phyloP scores from a whole-genome alignment of 2,888 invertebrate species.

The Chaitophorus viminalis region DNA sequence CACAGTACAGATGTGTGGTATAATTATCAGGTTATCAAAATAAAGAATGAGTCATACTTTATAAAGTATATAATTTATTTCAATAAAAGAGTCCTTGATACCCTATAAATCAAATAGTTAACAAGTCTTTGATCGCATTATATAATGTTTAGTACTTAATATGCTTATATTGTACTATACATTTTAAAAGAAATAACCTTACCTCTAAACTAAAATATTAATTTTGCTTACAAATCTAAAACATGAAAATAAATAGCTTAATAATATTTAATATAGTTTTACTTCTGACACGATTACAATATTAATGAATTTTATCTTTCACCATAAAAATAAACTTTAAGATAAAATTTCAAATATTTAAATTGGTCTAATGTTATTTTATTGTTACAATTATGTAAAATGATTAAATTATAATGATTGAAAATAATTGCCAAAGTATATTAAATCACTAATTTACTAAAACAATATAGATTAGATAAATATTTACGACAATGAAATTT shows the following conservation, averaged over 20 bases:
- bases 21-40: background rate
- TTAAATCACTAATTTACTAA: background rate
- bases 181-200: background rate
- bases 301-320: background rate
- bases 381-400: background rate
- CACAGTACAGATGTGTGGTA: background rate
- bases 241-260: background rate
- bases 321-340: background rate
- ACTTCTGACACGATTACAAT: background rate
- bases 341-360: background rate
- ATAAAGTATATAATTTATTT: background rate
- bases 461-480: background rate
- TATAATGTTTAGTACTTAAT: background rate
- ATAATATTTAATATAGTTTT: background rate
- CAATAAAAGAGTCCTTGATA: background rate
- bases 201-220: background rate
- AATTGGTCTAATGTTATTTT: background rate
- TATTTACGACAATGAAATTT: no score
- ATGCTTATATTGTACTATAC: background rate
- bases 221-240: no score
- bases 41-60: background rate
- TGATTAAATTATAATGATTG: no score
- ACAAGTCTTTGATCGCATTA: background rate
- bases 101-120: constrained; percentile 16
- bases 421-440: background rate